Percentiles rank a stretch among this genome's conserved stretches.
phyloP scores from a whole-genome alignment of 2,888 invertebrate genomes.

The Eupsilia transversa region DNA sequence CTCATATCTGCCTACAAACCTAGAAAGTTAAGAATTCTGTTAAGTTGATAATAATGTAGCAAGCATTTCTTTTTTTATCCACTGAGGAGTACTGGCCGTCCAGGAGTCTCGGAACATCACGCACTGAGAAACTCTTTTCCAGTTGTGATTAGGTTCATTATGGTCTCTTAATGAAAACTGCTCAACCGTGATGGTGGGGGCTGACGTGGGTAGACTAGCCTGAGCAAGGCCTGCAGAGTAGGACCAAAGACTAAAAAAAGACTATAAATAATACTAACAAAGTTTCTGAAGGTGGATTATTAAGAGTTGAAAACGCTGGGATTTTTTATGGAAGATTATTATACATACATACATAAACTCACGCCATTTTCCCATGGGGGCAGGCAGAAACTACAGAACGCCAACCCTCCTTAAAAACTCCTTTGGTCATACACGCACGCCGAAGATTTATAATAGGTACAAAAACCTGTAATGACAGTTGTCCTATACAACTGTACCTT shows the following conservation, averaged over 20 bases:
- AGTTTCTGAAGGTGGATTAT: not conserved
- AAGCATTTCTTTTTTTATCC: not conserved
- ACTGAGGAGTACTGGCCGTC: too few relatives aligned
- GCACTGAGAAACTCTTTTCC: not conserved
- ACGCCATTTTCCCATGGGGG: too few relatives aligned
- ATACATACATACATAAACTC: too few relatives aligned
- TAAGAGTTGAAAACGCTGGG: not conserved
- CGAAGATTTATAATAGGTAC: not conserved
- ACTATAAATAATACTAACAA: not conserved
- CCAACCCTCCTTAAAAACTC: too few relatives aligned
- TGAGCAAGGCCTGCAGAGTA: not conserved
- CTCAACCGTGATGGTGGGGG: not conserved
- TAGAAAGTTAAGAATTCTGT: conserved; percentile 31
- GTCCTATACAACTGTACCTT: too few relatives aligned
- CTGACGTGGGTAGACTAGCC: not conserved
- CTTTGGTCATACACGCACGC: too few relatives aligned
- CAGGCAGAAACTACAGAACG: too few relatives aligned
- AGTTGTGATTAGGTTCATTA: not conserved
- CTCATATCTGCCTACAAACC: conserved; percentile 83
- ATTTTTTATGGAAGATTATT: not conserved
- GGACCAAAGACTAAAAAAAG: not conserved
- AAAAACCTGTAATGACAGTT: not conserved
- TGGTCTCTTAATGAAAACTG: not conserved
- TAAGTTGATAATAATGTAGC: not conserved
- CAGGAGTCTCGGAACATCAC: not conserved